A percentile compares a stretch with the other conserved stretches of the same genome.
Conservation (phyloP, 92 coral and sea anemone genomes). For the Virgularia gustaviana region DNA sequence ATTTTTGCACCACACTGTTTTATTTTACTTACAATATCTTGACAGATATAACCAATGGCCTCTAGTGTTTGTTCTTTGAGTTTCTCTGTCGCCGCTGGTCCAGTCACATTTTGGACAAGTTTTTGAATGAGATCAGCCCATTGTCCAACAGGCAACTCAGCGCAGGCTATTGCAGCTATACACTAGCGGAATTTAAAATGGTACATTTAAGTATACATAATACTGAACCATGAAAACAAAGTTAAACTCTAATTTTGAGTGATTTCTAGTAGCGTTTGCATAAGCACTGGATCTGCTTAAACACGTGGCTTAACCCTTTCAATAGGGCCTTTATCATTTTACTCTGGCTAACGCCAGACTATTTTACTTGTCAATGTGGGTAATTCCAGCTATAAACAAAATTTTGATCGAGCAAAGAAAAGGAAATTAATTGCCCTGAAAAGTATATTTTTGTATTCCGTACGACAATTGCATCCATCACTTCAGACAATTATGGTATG, state of each 20-base stretch:
- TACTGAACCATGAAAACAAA: background rate
- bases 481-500: no score
- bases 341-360: no score
- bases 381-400: no score
- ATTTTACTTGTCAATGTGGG: no score
- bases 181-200: constrained; percentile 48
- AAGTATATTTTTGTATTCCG: no score
- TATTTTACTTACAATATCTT: constrained; percentile 79
- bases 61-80: constrained; percentile 84
- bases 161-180: constrained; percentile 97
- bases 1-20: background rate
- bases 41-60: constrained; percentile 95
- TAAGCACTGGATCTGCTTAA: background rate
- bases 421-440: no score
- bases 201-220: background rate
- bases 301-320: no score
- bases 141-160: constrained; percentile 81
- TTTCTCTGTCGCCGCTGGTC: constrained; percentile 57
- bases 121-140: constrained; percentile 67
- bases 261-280: background rate
- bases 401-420: no score
- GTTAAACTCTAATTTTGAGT: background rate
- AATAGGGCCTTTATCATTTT: no score
- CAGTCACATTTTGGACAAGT: constrained; percentile 56
- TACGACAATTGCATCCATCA: no score